Percentiles rank a stretch among this genome's conserved stretches.
These are phyloP conservation scores for Falcaria lacertinaria DNA, from an alignment of 2,888 invertebrate species.

Conservation along the genomic window DNA sequence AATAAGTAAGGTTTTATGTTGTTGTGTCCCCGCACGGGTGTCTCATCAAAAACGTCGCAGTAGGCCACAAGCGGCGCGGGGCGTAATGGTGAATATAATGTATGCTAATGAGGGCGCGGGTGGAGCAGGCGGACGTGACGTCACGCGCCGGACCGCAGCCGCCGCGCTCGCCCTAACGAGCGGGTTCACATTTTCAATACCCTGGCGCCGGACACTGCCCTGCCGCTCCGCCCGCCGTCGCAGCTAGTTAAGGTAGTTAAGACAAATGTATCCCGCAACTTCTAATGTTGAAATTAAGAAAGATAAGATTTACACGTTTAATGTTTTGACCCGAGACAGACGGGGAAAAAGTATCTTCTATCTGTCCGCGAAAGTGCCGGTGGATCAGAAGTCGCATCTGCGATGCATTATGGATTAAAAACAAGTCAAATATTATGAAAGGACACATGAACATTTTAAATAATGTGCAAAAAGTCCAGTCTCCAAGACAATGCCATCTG, in stretches of 20 bases:
- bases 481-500: no score
- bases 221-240: constrained; percentile 17
- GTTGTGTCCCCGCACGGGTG: constrained; percentile 34
- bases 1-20: constrained; percentile 35
- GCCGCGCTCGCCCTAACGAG: constrained; percentile 59
- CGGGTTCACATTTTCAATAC: constrained; percentile 70
- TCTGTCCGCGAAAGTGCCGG: no score
- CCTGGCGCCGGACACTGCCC: constrained; percentile 28
- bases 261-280: no score
- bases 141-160: constrained; percentile 73
- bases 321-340: no score
- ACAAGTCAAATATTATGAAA: no score
- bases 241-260: constrained; percentile 6
- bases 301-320: no score
- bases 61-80: constrained; percentile 59
- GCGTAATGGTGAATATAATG: constrained; percentile 74
- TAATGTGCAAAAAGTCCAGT: no score
- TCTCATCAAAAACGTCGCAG: constrained; percentile 64
- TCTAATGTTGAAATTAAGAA: no score
- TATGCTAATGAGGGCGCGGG: constrained; percentile 75
- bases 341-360: no score
- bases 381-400: no score
- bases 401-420: no score
- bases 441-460: no score
- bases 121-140: constrained; percentile 65